Evolutionary conservation across 2,888 invertebrate species (phyloP).

Genomic region (Scaptomyza polygonia): DNA sequence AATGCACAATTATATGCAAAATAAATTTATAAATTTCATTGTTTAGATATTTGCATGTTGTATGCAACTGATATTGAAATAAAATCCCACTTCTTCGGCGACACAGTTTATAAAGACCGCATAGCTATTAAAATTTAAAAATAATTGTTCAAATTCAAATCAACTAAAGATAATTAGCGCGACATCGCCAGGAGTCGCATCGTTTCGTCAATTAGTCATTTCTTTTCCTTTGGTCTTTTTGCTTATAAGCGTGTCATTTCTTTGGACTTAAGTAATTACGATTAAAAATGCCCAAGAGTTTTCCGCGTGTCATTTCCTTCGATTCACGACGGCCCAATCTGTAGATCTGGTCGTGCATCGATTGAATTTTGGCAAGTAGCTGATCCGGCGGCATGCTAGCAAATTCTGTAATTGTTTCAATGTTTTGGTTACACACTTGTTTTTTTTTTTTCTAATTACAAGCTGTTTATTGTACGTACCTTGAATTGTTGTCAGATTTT

Average conservation of each 20-base stretch:
- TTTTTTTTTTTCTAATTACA: not conserved
- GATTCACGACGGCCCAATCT: conserved; percentile 97
- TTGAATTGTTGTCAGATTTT: conserved; percentile 90
- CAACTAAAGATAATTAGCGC: not conserved
- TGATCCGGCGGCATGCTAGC: conserved; percentile 91
- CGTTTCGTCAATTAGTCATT: conserved; percentile 10
- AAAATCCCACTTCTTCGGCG: not conserved
- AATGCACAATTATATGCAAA: not conserved
- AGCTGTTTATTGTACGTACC: conserved; percentile 86
- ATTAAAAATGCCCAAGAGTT: conserved; percentile 94
- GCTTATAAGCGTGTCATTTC: not conserved
- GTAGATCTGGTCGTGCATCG: conserved; percentile 96
- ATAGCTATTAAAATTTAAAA: too few species aligned
- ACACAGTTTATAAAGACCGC: too few species aligned
- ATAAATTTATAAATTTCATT: not conserved
- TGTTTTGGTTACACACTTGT: not conserved
- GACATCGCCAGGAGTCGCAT: not conserved
- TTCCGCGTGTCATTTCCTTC: conserved; percentile 97
- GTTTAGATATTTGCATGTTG: not conserved
- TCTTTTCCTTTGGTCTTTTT: conserved; percentile 18
- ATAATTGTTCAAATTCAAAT: not conserved
- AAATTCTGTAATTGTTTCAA: conserved; percentile 86
- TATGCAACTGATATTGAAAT: not conserved
- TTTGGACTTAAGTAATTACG: conserved; percentile 16
- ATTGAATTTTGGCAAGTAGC: conserved; percentile 96